Evolutionary conservation across 2,113 vertebrate genomes (phyloP).

Genomic region (Cheilinus undulatus): DNA sequence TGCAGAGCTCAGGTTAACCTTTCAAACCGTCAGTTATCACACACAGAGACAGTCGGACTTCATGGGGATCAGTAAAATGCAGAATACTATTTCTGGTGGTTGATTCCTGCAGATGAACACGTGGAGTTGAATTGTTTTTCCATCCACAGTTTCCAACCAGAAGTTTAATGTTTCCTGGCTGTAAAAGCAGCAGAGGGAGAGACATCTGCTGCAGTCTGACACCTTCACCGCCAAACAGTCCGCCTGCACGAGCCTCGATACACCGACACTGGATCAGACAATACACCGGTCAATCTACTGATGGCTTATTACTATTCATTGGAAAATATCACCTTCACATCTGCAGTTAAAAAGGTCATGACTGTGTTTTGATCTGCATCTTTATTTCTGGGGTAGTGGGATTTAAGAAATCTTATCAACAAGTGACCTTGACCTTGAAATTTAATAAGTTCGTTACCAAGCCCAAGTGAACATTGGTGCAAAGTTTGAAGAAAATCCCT

Average conservation of each 20-base stretch:
- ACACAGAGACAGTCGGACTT: not conserved
- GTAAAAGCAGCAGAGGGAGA: not conserved
- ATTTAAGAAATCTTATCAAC: too few relatives aligned
- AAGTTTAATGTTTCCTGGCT: not conserved
- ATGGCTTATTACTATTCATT: too few relatives aligned
- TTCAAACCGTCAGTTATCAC: not conserved
- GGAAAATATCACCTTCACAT: too few relatives aligned
- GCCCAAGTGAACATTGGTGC: too few relatives aligned
- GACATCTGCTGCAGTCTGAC: slow-evolving; percentile 53
- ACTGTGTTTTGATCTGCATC: too few relatives aligned
- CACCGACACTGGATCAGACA: not conserved
- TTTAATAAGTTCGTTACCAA: too few relatives aligned
- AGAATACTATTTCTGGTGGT: not conserved
- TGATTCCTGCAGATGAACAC: not conserved
- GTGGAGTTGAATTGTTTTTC: not conserved
- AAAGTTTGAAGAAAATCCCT: too few relatives aligned
- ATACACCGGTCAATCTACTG: not conserved
- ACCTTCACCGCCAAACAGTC: slow-evolving; percentile 13
- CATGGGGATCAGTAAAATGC: not conserved
- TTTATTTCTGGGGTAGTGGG: too few relatives aligned
- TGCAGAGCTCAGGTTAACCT: slow-evolving; percentile 14
- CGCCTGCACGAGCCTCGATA: too few relatives aligned
- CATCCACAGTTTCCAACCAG: slow-evolving; percentile 1
- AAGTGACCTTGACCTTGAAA: too few relatives aligned
- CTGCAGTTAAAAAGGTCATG: too few relatives aligned